Base-by-base conservation (phyloP, 2,113 vertebrate genomes). In the Forbesichthys agassizii region DNA sequence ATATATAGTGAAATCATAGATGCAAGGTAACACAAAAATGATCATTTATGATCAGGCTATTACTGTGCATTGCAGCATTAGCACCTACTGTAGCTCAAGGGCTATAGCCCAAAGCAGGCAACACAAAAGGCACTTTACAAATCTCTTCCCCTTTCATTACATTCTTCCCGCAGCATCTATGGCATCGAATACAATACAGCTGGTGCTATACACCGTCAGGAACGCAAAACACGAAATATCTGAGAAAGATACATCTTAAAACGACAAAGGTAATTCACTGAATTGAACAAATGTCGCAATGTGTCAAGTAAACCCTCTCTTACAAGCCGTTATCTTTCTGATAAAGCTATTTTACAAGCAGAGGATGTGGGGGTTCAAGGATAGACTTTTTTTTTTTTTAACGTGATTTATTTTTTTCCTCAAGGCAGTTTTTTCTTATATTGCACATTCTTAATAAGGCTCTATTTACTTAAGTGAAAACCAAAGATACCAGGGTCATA, bases 291-390 rank as follows among this genome's bases (percentile, higher is more conserved):
- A 59, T 36, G 13, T 33, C 7, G 59, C 73, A 74, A 64, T 83
- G 84, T 20, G 51, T 14, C 0, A 0, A 46, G 36, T 53, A 75
- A 70, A 76, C 7, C 11, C 47, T 57, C 42, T 51, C 16, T 54
- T 65, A 33, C 5, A 11, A 49, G 60, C 42, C 11, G 4, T 64
- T 18, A 18, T 1, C 36, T 66, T 49, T 55, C 61, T 49, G 61
- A 75, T 64, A 42, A 33, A 74, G 68, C 61, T 47, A 61, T 80
- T 27, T 80, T 54, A 75, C 59, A 84, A 77, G 63, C 12, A 12
- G 64, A 78, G 74, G 55, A 55, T n/a, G 58, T 71, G 71, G 49
- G 68, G 48, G 71, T 87, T 89, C 75, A 88, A 86, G 83, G 75
- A 75, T 57, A 52, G 49, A 62, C 14, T 27, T 64, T 72, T 80